A percentile compares a stretch with the other conserved stretches of the same genome.
These are phyloP conservation scores for Cantharis nigra DNA, from an alignment of 2,888 invertebrate species.

Conservation along the genomic window DNA sequence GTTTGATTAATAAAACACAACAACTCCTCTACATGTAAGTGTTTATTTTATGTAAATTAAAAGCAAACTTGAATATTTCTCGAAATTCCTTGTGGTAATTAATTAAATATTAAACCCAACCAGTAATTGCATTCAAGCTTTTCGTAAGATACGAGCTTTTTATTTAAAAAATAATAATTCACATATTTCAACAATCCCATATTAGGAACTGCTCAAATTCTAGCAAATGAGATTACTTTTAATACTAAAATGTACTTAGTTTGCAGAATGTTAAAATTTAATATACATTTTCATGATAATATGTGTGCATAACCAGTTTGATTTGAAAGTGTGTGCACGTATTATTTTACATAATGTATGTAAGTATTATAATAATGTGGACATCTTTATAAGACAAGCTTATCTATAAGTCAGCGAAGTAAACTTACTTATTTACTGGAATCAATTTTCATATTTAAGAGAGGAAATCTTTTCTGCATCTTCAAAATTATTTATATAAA, in stretches of 20 bases:
- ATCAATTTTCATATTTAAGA: background rate
- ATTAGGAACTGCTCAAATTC: background rate
- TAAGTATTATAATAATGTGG: background rate
- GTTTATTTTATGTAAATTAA: background rate
- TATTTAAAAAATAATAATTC: no score
- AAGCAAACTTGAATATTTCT: background rate
- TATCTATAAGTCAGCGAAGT: background rate
- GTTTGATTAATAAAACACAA: background rate
- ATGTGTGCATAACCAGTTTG: background rate
- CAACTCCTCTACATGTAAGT: background rate
- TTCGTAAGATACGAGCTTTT: no score
- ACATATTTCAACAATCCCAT: background rate
- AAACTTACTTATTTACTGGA: background rate
- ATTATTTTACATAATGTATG: background rate
- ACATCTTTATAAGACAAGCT: background rate
- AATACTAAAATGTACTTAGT: background rate
- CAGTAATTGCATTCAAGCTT: no score
- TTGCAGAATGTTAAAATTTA: background rate
- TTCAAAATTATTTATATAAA: background rate
- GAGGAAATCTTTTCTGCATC: background rate
- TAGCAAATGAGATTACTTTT: background rate
- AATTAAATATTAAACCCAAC: no score
- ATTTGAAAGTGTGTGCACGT: background rate
- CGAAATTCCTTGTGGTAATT: background rate
- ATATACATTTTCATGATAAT: background rate